These are phyloP conservation scores for Polylopha cassiicola DNA, from an alignment of 2,888 invertebrate genomes.

Conservation along the genomic window DNA sequence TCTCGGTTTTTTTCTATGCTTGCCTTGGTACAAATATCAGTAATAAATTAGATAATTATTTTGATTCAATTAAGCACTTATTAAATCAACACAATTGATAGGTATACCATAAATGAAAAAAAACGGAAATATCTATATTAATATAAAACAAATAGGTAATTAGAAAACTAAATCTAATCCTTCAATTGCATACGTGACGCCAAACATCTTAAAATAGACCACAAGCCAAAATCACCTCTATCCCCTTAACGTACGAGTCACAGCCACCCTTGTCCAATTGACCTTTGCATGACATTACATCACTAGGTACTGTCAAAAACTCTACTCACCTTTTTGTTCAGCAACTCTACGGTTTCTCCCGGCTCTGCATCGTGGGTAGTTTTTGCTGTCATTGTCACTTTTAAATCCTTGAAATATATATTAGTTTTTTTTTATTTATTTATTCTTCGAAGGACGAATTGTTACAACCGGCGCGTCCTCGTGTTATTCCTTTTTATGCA, in stretches of 20 bases:
- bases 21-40: too few relatives aligned
- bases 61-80: too few relatives aligned
- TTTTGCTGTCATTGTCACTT: constrained; percentile 48
- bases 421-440: constrained; percentile 9
- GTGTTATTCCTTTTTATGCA: constrained; percentile 19
- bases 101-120: too few relatives aligned
- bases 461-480: constrained; percentile 12
- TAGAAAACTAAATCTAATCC: too few relatives aligned
- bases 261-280: constrained; percentile 34
- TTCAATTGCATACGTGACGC: constrained; percentile 1
- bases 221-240: constrained; percentile 32
- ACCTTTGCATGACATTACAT: constrained; percentile 61
- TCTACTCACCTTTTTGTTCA: constrained; percentile 62
- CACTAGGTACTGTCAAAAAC: constrained; percentile 29
- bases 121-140: too few relatives aligned
- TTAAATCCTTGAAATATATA: constrained; percentile 3
- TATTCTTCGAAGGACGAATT: constrained; percentile 12
- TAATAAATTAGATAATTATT: too few relatives aligned
- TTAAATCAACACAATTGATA: too few relatives aligned
- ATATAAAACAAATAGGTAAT: too few relatives aligned
- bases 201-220: constrained; percentile 6
- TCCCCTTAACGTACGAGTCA: constrained; percentile 22
- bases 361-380: constrained; percentile 35
- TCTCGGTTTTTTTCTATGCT: too few relatives aligned
- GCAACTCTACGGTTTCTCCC: constrained; percentile 56